These are phyloP conservation scores for Gallinago media DNA, from an alignment of 2,113 vertebrate species.

Conservation along the genomic window DNA sequence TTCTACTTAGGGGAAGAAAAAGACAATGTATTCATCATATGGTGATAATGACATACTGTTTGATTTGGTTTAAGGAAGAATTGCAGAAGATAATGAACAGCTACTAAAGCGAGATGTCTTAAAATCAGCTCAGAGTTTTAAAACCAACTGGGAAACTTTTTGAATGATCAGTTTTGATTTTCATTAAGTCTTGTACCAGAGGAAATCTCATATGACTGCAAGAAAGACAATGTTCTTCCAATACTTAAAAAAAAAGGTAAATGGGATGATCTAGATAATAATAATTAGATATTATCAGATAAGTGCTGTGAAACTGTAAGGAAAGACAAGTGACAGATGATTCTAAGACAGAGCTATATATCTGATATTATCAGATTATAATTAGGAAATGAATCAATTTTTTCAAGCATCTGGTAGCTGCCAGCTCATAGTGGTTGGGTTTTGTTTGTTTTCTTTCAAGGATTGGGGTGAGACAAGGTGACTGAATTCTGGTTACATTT, in stretches of 20 bases:
- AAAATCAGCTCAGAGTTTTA: neutral
- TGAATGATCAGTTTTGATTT: neutral
- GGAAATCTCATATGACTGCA: neutral
- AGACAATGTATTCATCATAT: neutral
- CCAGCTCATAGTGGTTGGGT: neutral
- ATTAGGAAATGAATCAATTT: neutral
- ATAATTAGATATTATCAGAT: neutral
- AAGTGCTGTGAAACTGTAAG: no score
- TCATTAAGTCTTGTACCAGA: neutral
- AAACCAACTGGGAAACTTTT: neutral
- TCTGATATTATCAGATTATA: neutral
- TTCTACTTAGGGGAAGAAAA: neutral
- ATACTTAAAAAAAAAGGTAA: neutral
- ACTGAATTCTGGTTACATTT: neutral
- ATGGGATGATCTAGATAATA: neutral
- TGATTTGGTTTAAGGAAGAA: neutral
- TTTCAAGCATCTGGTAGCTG: neutral
- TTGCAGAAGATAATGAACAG: neutral
- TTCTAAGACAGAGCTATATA: no score
- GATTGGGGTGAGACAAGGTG: neutral
- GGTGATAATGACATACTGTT: neutral
- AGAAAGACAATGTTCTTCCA: neutral
- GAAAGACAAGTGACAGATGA: no score
- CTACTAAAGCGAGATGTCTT: neutral
- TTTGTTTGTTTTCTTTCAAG: neutral